These are phyloP conservation scores for Hoplostethus mediterraneus DNA, from an alignment of 2,797 vertebrate genomes.

Conservation along the genomic window DNA sequence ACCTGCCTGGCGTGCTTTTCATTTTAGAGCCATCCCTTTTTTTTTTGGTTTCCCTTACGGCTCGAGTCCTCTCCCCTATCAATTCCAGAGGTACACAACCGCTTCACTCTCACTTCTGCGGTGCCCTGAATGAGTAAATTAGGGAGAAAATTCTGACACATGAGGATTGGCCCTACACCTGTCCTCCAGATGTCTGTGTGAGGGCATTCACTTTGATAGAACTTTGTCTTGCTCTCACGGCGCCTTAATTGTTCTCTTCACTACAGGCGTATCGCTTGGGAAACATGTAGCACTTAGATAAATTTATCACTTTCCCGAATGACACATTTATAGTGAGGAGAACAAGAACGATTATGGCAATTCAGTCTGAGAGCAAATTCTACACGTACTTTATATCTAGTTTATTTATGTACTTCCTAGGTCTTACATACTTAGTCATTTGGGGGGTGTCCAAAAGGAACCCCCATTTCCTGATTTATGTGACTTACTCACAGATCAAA, in stretches of 20 bases:
- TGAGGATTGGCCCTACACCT: conserved; percentile 70
- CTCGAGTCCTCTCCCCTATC: conserved; percentile 29
- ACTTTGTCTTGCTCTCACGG: conserved; percentile 57
- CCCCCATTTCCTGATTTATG: conserved; percentile 34
- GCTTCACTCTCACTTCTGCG: conserved; percentile 56
- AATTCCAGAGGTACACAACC: conserved; percentile 46
- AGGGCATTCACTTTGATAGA: conserved; percentile 57
- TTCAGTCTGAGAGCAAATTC: conserved; percentile 21
- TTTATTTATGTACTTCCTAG: background rate
- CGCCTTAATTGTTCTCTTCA: conserved; percentile 47
- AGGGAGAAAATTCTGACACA: conserved; percentile 65
- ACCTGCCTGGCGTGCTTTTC: conserved; percentile 56
- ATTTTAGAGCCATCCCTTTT: conserved; percentile 47
- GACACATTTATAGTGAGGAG: background rate
- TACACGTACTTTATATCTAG: background rate
- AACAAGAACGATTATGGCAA: conserved; percentile 15
- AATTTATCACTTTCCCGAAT: background rate
- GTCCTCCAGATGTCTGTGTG: conserved; percentile 78
- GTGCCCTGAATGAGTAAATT: conserved; percentile 67
- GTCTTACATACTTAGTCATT: background rate
- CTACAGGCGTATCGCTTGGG: conserved; percentile 22
- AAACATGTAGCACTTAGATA: background rate
- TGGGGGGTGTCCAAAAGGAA: conserved; percentile 7
- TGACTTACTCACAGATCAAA: conserved; percentile 62
- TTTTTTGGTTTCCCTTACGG: conserved; percentile 18